These are phyloP conservation scores for Orchestes rusci DNA, from an alignment of 2,888 invertebrate genomes.

Conservation along the genomic window DNA sequence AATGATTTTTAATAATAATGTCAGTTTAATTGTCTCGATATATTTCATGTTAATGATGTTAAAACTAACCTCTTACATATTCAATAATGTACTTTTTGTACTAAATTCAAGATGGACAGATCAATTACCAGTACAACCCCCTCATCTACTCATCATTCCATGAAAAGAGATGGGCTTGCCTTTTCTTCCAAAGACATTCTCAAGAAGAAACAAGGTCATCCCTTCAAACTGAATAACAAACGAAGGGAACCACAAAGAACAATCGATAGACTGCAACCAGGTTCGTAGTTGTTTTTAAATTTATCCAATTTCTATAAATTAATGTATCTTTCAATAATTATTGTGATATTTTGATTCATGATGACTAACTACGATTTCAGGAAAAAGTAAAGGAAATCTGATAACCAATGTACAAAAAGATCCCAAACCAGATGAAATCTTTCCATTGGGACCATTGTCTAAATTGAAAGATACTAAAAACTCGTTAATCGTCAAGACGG, in stretches of 20 bases:
- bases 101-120: too few species aligned
- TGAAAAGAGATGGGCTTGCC: too few species aligned
- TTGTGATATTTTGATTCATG: too few species aligned
- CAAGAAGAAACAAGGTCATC: conserved; percentile 46
- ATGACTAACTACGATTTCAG: too few species aligned
- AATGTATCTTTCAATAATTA: too few species aligned
- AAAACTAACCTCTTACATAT: too few species aligned
- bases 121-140: too few species aligned
- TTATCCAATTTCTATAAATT: background rate
- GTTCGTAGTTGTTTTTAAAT: background rate
- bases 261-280: conserved; percentile 69
- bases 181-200: conserved; percentile 43
- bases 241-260: conserved; percentile 67
- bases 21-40: too few species aligned
- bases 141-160: too few species aligned
- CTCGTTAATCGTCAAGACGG: conserved; percentile 52
- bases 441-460: conserved; percentile 48
- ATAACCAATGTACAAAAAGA: conserved; percentile 59
- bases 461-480: conserved; percentile 55
- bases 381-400: conserved; percentile 81
- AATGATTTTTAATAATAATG: too few species aligned
- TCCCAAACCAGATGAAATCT: conserved; percentile 51
- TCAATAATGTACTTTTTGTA: too few species aligned
- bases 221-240: conserved; percentile 43
- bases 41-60: too few species aligned